phyloP scores from a whole-genome alignment of 2,797 vertebrate species.

The Bufotes viridis region DNA sequence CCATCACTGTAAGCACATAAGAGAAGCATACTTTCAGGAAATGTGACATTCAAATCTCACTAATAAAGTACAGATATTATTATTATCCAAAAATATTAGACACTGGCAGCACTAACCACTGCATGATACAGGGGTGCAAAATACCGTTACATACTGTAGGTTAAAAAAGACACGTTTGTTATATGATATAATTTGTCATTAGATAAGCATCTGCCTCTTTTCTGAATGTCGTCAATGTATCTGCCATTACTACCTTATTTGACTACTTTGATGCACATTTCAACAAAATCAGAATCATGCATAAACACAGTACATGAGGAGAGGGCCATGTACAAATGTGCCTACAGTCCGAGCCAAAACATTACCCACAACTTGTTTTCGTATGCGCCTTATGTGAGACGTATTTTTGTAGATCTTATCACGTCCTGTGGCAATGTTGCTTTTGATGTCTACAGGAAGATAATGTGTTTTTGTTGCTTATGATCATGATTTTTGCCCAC shows the following conservation, averaged over 20 bases:
- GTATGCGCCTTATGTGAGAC: background rate
- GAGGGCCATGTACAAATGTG: background rate
- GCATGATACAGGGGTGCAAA: no score
- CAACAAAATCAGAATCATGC: background rate
- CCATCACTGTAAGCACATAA: conserved; percentile 82
- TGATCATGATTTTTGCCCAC: conserved; percentile 14
- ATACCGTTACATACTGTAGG: no score
- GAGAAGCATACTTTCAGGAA: conserved; percentile 61
- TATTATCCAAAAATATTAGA: no score
- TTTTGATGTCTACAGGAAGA: conserved; percentile 9
- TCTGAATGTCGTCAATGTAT: background rate
- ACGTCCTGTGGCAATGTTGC: background rate
- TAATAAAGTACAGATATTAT: background rate
- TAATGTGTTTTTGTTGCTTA: conserved; percentile 6
- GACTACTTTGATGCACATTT: background rate
- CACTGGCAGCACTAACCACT: no score
- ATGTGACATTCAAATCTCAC: background rate
- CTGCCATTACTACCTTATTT: background rate
- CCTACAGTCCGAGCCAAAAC: background rate
- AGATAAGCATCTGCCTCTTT: background rate
- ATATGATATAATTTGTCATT: no score
- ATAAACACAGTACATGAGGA: background rate
- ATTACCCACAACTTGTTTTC: conserved; percentile 5
- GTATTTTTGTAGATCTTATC: conserved; percentile 8
- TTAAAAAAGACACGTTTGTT: no score